Evolutionary conservation across 2,113 vertebrate genomes (phyloP), one percentile per base, ranked within the genome.

Genomic region (Phaethon lepturus): DNA sequence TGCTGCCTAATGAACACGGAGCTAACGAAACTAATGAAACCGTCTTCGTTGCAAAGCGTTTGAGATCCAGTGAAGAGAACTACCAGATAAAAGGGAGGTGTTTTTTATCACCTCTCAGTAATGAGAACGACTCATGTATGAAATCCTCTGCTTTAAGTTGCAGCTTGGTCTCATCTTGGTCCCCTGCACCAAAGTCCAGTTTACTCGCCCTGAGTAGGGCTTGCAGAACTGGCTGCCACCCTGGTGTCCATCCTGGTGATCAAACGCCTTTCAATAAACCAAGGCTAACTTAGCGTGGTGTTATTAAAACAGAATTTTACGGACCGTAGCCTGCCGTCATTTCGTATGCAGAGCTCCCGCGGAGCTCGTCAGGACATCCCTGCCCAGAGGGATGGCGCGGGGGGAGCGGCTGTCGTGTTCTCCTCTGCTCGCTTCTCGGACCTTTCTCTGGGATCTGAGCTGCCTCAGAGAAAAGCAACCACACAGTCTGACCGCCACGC

Each of bases 401-500:
- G 29, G 26, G 23, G 24, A 50, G 42, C 0, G 17, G 33, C 38
- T 38, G 31, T 22, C 69, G 35, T 44, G 13, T 13, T n/a, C 76
- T 55, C 28, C 58, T 72, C 40, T 35, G 56, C n/a, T 42, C 1
- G 2, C 35, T 56, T 7, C 0, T 29, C 26, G 5, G 24, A 35
- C 58, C 64, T 47, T 66, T 17, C 40, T 17, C 26, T n/a, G 64
- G 56, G 63, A 52, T 17, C 7, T 1, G 25, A 15, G 17, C 5
- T 18, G 40, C n/a, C 47, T 38, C 10, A 2, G 33, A 47, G 71
- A 26, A 6, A 9, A 72, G 38, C n/a, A 45, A 7, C 47, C 42
- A 1, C 52, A 0, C 0, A n/a, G 18, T 10, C 38, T 11, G 29
- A 33, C 19, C 19, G 62, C 69, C n/a, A 0, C 8, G 0, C 1